Evolutionary conservation across 2,113 vertebrate genomes (phyloP).

Genomic region (Mionectes macconnelli): DNA sequence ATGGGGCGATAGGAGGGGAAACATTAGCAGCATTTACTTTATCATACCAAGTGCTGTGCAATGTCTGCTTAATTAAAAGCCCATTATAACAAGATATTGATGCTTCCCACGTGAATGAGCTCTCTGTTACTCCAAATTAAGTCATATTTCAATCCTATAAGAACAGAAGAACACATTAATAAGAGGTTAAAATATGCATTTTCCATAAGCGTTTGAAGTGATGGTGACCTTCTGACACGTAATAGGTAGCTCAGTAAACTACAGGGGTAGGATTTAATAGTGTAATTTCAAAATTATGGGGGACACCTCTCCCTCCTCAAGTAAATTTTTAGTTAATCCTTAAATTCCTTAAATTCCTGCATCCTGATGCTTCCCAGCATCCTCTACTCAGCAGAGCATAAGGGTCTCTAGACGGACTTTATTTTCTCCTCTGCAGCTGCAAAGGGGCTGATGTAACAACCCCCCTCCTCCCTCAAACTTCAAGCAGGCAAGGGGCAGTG

Average conservation of each 20-base stretch:
- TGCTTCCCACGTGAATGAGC: conserved; percentile 30
- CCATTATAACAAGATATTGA: conserved; percentile 13
- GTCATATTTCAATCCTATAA: not conserved
- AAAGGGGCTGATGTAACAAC: not conserved
- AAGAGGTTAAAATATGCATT: not conserved
- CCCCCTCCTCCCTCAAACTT: fast-evolving
- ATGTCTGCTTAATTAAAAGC: conserved; percentile 54
- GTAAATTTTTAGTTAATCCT: not conserved
- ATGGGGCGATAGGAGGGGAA: not conserved
- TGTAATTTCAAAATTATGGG: not conserved
- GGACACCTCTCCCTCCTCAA: not conserved
- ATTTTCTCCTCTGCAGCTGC: not conserved
- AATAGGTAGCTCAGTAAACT: not conserved
- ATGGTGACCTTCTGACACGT: not conserved
- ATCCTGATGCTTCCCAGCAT: not conserved
- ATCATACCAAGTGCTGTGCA: not conserved
- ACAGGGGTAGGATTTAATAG: not conserved
- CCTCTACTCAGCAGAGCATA: not conserved
- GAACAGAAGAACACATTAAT: not conserved
- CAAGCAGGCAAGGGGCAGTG: fast-evolving
- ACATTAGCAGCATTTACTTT: conserved; percentile 17
- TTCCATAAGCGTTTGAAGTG: not conserved
- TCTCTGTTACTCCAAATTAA: conserved; percentile 25
- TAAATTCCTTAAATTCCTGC: not conserved
- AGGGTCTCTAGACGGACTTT: fast-evolving